These are phyloP conservation scores for Drosophila kohkoa DNA, from an alignment of 1,140 invertebrate species.

Conservation along the genomic window DNA sequence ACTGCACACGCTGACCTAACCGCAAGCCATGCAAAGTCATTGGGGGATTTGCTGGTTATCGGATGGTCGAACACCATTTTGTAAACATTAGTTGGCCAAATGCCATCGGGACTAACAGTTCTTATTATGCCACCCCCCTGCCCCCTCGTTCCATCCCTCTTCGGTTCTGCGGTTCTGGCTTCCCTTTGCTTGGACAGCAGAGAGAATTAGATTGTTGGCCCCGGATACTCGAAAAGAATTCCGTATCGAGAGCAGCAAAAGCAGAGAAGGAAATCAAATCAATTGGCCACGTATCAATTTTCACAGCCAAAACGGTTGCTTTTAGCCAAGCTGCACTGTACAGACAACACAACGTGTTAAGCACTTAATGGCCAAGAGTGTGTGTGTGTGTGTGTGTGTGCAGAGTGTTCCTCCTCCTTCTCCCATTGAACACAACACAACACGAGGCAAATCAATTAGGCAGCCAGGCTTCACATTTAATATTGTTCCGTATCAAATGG, in stretches of 20 bases:
- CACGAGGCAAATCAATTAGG: background rate
- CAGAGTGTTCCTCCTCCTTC: background rate
- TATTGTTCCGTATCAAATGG: too few relatives aligned
- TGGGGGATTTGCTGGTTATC: slow-evolving; percentile 73
- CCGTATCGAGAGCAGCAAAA: too few relatives aligned
- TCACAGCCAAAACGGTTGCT: too few relatives aligned
- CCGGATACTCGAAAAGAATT: too few relatives aligned
- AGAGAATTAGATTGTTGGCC: too few relatives aligned
- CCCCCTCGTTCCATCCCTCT: background rate
- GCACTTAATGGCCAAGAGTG: slow-evolving; percentile 5
- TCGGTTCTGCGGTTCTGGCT: background rate
- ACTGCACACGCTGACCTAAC: slow-evolving; percentile 58
- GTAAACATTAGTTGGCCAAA: slow-evolving; percentile 69
- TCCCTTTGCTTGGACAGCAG: background rate
- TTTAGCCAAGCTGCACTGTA: too few relatives aligned
- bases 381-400: too few relatives aligned
- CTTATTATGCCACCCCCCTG: background rate
- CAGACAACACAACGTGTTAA: background rate
- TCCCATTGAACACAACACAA: too few relatives aligned
- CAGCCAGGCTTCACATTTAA: background rate
- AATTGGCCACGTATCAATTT: background rate
- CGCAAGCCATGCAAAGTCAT: slow-evolving; percentile 71
- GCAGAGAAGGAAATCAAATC: background rate
- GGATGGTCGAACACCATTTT: slow-evolving; percentile 75
- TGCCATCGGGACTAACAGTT: slow-evolving; percentile 18